These are phyloP conservation scores for Eufriesea mexicana DNA, from an alignment of 1,140 invertebrate species.

Conservation along the genomic window DNA sequence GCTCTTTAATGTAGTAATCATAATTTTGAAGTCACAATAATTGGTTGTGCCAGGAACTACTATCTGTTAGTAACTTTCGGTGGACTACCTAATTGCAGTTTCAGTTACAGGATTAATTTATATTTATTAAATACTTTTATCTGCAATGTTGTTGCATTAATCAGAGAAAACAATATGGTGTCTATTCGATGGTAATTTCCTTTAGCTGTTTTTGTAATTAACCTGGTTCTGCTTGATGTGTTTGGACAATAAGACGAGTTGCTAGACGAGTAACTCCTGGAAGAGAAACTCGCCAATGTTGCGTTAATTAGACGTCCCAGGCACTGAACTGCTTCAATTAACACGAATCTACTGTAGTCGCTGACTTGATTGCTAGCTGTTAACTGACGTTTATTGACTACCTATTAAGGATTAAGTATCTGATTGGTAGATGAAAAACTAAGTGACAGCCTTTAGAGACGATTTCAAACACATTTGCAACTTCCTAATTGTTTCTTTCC, in stretches of 20 bases:
- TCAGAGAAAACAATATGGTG: not conserved
- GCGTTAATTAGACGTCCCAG: not conserved
- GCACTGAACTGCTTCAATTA: not conserved
- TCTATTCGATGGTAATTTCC: not conserved
- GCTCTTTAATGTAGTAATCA: too few species aligned
- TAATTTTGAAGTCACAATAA: too few species aligned
- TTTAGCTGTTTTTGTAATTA: not conserved
- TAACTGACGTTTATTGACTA: not conserved
- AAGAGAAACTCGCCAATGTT: constrained; percentile 6
- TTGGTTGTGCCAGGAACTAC: too few species aligned
- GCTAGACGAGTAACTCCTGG: not conserved
- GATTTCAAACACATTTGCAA: too few species aligned
- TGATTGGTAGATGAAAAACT: not conserved
- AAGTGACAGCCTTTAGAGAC: too few species aligned
- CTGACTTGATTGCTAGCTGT: not conserved
- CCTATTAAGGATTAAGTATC: not conserved
- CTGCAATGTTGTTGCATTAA: too few species aligned
- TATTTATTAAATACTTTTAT: not conserved
- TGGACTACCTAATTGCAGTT: too few species aligned
- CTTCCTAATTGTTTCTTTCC: too few species aligned
- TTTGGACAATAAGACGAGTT: not conserved
- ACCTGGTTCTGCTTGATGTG: not conserved
- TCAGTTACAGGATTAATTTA: too few species aligned
- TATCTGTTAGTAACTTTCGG: too few species aligned
- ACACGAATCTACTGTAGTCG: not conserved